These are phyloP conservation scores for Drosophila quadrilineata DNA, from an alignment of 1,140 invertebrate genomes.

Conservation along the genomic window DNA sequence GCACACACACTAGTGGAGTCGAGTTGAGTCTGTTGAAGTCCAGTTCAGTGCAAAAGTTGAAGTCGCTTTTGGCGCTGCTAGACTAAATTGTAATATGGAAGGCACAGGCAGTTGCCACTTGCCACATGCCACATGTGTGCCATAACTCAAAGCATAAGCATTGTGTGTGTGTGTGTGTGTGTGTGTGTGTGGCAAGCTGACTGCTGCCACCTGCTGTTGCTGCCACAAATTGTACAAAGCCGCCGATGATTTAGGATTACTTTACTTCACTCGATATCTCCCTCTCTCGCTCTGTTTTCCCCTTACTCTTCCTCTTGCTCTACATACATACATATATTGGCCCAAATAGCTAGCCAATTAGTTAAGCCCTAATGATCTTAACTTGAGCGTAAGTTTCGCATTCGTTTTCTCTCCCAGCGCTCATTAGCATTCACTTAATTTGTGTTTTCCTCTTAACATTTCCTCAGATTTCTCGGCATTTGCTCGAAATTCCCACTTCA, in stretches of 20 bases:
- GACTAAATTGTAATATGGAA: no score
- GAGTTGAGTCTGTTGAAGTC: no score
- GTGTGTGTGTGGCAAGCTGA: slow-evolving; percentile 28
- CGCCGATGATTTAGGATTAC: slow-evolving; percentile 23
- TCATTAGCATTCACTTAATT: not conserved
- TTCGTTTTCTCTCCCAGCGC: not conserved
- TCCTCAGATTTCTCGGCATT: no score
- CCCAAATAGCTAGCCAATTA: slow-evolving; percentile 29
- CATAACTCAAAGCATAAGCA: slow-evolving; percentile 62
- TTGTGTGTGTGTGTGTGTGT: not conserved
- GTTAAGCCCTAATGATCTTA: slow-evolving; percentile 21
- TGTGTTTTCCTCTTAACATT: not conserved
- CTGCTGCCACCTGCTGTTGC: slow-evolving; percentile 42
- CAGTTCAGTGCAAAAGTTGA: no score
- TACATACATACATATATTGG: no score
- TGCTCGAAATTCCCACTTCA: no score
- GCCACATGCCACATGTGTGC: slow-evolving; percentile 44
- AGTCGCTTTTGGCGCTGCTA: no score
- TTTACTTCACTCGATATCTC: no score
- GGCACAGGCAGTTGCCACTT: not conserved
- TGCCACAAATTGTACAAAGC: not conserved
- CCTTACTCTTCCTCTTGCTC: no score
- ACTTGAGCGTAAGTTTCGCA: not conserved
- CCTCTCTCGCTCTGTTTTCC: not conserved
- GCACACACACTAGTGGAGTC: no score